Evolutionary conservation across 2,113 vertebrate genomes (phyloP), one percentile per base, ranked within the genome.

Genomic region (Plestiodon gilberti): DNA sequence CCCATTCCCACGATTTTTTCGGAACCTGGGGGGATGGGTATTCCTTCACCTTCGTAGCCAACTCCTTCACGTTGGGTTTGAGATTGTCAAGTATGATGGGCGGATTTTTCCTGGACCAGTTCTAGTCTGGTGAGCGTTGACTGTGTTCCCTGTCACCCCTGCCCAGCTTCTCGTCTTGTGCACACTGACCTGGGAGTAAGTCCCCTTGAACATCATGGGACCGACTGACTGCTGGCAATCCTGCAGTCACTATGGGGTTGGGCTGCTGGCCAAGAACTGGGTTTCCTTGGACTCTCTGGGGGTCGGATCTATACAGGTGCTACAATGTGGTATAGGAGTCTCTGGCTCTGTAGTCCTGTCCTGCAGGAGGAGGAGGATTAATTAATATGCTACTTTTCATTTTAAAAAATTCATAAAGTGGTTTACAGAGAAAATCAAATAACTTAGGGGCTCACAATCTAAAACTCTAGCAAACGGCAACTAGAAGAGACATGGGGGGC

Each of bases 141-240:
- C 14, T 1, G 14, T 4, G 8, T 6, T 30, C 14, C 4, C 35
- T 1, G 25, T 43, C 18, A n/a, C 1, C 7, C 11, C 38, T 28
- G 22, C 35, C 40, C 6, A 15, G 2, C 6, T 5, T 15, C 3
- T 3, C 40, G 43, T 48, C 43, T 8, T 48, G 43, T 48, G 43
- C 43, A 48, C 43, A 48, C 4, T 48, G 43, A 48, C 8, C 43
- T 48, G 43, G 43, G 43, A 48, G 43, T 48, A 48, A 8, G 43
- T 4, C 4, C 43, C 8, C 4, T 48, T 48, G 43, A 48, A 48
- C 43, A 48, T 48, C 4, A 48, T 48, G 43, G 43, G 8, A 48
- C 30, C 48, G 64, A 69, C 23, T 69, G 28, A n/a, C 23, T n/a
- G n/a, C n/a, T n/a, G n/a, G n/a, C n/a, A n/a, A n/a, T n/a, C n/a